These are phyloP conservation scores for Slavum lentiscoides DNA, from an alignment of 2,888 invertebrate species.

Conservation along the genomic window DNA sequence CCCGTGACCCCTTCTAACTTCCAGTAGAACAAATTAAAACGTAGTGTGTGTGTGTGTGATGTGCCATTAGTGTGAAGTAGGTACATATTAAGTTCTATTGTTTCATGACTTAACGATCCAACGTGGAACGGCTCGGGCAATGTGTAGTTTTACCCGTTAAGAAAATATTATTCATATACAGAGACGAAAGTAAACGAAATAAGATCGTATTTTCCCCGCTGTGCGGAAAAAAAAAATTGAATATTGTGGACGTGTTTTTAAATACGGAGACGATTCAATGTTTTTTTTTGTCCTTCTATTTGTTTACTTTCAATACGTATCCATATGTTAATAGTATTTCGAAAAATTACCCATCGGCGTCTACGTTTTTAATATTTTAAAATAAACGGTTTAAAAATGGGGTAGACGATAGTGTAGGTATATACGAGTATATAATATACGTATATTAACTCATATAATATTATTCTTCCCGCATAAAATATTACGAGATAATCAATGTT, in stretches of 20 bases:
- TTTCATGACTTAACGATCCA: slow-evolving; percentile 34
- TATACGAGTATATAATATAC: not conserved
- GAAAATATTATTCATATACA: slow-evolving; percentile 14
- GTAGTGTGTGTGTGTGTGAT: not conserved
- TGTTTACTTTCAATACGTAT: too few relatives aligned
- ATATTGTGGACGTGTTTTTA: too few relatives aligned
- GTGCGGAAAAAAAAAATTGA: too few relatives aligned
- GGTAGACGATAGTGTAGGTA: not conserved
- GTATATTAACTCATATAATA: too few relatives aligned
- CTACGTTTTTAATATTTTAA: slow-evolving; percentile 3
- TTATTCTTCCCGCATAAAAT: not conserved
- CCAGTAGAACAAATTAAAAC: slow-evolving; percentile 43
- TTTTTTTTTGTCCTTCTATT: too few relatives aligned
- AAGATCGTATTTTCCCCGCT: not conserved
- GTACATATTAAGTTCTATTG: slow-evolving; percentile 21
- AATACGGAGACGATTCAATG: too few relatives aligned
- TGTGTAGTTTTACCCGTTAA: not conserved
- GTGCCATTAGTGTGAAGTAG: slow-evolving; percentile 21
- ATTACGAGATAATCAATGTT: slow-evolving; percentile 20
- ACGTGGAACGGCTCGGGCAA: not conserved
- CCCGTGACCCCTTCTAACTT: slow-evolving; percentile 33
- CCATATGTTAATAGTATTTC: not conserved
- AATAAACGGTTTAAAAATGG: not conserved
- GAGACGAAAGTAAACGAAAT: not conserved
- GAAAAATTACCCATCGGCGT: not conserved